Evolutionary conservation across 2,113 vertebrate species (phyloP), one percentile per base, ranked within the genome.

Genomic region (Bufo bufo): DNA sequence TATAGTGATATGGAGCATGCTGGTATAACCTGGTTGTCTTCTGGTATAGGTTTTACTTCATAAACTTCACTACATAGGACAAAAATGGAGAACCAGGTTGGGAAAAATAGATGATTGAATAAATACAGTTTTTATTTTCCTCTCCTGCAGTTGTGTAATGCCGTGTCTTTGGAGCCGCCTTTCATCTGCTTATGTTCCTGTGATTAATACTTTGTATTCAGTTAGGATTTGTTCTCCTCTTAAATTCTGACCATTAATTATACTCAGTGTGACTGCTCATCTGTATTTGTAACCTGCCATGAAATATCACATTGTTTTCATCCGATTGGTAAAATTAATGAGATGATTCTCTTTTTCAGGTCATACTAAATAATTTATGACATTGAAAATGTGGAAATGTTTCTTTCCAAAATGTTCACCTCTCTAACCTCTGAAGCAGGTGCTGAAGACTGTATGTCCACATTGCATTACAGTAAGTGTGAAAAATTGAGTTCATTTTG

Each of bases 401-500:
- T 58, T 23, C 77, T 59, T 23, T 56, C 77, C 52, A 80, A 43
- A 59, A 59, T 59, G 4, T 86, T 79, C 74, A 54, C 74, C 75
- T 79, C 52, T 47, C 54, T 23, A 58, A 33, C 49, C 74, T 77
- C 13, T 16, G 23, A 58, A 8, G 52, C 52, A 1, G 77, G 6
- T 58, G 20, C 4, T 54, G 52, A 54, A 17, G 75, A 20, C n/a
- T 12, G 17, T 3, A 19, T 19, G 52, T 33, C 77, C n/a, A 8
- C 19, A 2, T 14, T 2, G 56, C 23, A 19, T 75, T 33, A 33
- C 33, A 33, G 33, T 78, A 86, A 86, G 75, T 86, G 85, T 77
- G 84, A 63, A 86, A 86, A 79, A 86, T 79, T 54, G 85, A 61
- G 79, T 79, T 86, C 75, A 86, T 79, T 86, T 77, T 6, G 74